phyloP scores from a whole-genome alignment of 2,888 invertebrate species.

The Diarsia mendica region DNA sequence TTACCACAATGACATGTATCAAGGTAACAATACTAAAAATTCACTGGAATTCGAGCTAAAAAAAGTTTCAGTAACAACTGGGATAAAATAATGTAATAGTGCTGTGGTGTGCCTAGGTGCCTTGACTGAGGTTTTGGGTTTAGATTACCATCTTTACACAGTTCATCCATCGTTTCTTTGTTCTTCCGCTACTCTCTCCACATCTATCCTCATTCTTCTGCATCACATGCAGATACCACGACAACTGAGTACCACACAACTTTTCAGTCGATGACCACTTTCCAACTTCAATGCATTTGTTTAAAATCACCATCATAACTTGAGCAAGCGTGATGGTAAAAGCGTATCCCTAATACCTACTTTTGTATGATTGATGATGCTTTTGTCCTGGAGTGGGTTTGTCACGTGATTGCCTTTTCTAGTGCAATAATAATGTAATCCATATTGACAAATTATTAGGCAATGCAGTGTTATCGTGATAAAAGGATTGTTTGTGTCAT shows the following conservation, averaged over 20 bases:
- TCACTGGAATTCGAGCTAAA: no score
- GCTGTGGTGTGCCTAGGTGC: background rate
- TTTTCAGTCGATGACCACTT: no score
- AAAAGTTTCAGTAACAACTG: no score
- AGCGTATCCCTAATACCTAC: background rate
- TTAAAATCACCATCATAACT: background rate
- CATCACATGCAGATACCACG: no score
- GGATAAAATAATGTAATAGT: background rate
- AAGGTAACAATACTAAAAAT: no score
- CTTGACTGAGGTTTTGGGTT: background rate
- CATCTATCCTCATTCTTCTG: no score
- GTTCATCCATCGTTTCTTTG: no score
- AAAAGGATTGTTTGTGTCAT: slow-evolving; percentile 4
- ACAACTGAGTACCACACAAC: no score
- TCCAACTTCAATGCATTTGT: no score
- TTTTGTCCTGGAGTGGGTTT: background rate
- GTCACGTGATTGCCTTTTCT: background rate
- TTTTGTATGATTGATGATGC: background rate
- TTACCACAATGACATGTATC: no score
- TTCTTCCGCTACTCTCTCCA: no score
- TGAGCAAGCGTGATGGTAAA: background rate
- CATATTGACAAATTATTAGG: slow-evolving; percentile 27
- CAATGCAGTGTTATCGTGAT: slow-evolving; percentile 8
- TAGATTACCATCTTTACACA: background rate
- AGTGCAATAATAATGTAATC: slow-evolving; percentile 21